Evolutionary conservation across 2,888 invertebrate species (phyloP), one percentile per base, ranked within the genome.

Genomic region (Drosophila affinis): DNA sequence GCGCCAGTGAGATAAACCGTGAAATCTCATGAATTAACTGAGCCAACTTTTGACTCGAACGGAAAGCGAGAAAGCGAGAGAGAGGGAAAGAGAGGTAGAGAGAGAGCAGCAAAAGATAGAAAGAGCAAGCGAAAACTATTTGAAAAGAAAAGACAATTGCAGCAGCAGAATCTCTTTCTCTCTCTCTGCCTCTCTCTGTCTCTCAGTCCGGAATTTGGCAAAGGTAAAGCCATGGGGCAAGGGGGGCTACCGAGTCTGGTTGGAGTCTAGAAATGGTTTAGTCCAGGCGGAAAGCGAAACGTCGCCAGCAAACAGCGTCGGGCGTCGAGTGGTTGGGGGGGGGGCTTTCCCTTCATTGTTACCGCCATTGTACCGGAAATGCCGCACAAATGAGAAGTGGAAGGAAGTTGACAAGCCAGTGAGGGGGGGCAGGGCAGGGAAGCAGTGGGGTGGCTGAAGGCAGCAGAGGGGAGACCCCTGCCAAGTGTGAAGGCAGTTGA

Each of bases 361-460:
- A 56, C 61, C 73, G 78, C 73, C 72, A 80, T 80, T 83, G 81
- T 88, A 84, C 87, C 88, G 83, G 88, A 83, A 83, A 83, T 83
- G 84, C 88, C 78, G 72, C 84, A 83, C 87, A 83, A 87, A 88
- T 87, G 87, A 87, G 87, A 83, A 86, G 79, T 83, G 84, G 88
- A 76, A 88, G 84, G 88, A 88, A 83, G 88, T 80, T 83, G 88
- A 80, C 87, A 86, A 67, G 75, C 72, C 55, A 69, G 53, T 39
- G 54, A 32, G 27, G 21, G 52, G 17, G 9, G 46, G 17, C 18
- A 49, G 18, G 18, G 12, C 6, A 9, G 29, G 29, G 24, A 24
- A 48, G 18, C n/a, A 34, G 12, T 29, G 49, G 29, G 14, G 21
- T 52, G 56, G 51, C 14, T 6, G 27, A 7, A 27, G 27, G 27